Base-by-base conservation (phyloP, 2,888 invertebrate species). In the Agonopterix heracliana region DNA sequence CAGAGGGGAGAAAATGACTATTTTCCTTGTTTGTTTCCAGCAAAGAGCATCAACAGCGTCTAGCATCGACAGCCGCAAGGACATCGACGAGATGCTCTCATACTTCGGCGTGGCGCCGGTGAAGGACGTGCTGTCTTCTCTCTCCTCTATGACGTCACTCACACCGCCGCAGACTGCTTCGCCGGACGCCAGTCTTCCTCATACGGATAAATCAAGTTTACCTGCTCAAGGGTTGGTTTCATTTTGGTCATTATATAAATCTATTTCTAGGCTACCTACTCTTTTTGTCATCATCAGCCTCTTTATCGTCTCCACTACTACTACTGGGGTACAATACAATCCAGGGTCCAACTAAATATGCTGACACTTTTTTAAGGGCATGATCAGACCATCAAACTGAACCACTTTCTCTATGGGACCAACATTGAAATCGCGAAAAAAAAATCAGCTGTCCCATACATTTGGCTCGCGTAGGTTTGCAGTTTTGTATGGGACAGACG, bases 31-130 rank as follows among this genome's bases (percentile, higher is more conserved):
- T 17, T 2, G 17, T 13, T 36, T 45, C 13, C 61, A 86, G 87
- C 80, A 82, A 73, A 78, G 91, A 26, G 90, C 90, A 1, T 80
- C 90, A 17, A 75, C 86, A 1, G 88, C 90, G 0, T 87, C 89
- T 1, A 85, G 85, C 60, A 48, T 88, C 53, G 89, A 89, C 64
- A 88, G 81, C 55, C 78, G 88, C 0, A 74, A 94, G 46, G 95
- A 96, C 73, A 78, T 96, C 52, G 96, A 97, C 80, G 95, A 96
- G 70, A 94, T 96, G 93, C 90, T 97, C 41, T 93, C 94, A 1
- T 95, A 95, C 1, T 84, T 96, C 47, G 96, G 96, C 44, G 95
- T 97, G 60, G 95, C 96, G 2, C 95, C 96, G 0, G 94, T 96
- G 26, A 95, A 95, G 67, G 96, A 96, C 78, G 95, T 96, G 5